phyloP scores from a whole-genome alignment of 2,113 vertebrate species.

The Pao palembangensis region DNA sequence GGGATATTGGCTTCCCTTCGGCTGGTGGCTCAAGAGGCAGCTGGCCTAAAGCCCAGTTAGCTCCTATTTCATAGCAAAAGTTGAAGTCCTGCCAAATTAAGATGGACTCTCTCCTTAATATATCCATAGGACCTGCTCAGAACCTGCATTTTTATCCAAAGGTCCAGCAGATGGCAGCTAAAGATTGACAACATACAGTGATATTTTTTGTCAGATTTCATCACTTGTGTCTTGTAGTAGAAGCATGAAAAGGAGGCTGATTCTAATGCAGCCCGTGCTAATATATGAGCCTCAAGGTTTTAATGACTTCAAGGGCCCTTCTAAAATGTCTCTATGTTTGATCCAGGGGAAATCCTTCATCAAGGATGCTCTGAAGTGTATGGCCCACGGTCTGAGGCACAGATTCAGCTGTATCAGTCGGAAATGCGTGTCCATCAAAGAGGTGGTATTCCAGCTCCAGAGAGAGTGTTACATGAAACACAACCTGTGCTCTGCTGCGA shows the following conservation, averaged over 20 bases:
- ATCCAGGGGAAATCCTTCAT: slow-evolving; percentile 97
- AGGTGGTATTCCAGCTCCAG: slow-evolving; percentile 97
- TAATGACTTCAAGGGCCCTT: neutral
- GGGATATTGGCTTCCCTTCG: slow-evolving; percentile 43
- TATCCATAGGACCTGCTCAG: slow-evolving; percentile 41
- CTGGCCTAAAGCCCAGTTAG: slow-evolving; percentile 54
- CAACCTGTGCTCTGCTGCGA: slow-evolving; percentile 92
- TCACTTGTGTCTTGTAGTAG: neutral
- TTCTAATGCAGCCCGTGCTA: neutral
- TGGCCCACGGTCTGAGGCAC: slow-evolving; percentile 93
- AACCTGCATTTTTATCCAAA: slow-evolving; percentile 31
- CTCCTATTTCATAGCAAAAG: slow-evolving; percentile 55
- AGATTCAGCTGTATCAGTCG: slow-evolving; percentile 98
- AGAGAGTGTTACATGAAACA: slow-evolving; percentile 96
- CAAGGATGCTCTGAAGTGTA: slow-evolving; percentile 96
- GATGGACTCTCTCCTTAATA: slow-evolving; percentile 49
- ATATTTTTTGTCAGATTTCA: slow-evolving; percentile 1
- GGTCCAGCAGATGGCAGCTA: slow-evolving; percentile 1
- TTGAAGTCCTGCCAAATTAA: slow-evolving; percentile 40
- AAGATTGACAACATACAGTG: slow-evolving; percentile 10
- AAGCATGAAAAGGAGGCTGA: neutral
- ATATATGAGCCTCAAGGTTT: neutral
- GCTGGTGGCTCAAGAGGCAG: slow-evolving; percentile 43
- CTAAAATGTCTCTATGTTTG: slow-evolving; percentile 33
- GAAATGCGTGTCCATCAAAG: slow-evolving; percentile 96